Percentiles rank a stretch among this genome's conserved stretches.
Evolutionary conservation across 2,113 vertebrate genomes (phyloP).

Genomic region (Lepus americanus): DNA sequence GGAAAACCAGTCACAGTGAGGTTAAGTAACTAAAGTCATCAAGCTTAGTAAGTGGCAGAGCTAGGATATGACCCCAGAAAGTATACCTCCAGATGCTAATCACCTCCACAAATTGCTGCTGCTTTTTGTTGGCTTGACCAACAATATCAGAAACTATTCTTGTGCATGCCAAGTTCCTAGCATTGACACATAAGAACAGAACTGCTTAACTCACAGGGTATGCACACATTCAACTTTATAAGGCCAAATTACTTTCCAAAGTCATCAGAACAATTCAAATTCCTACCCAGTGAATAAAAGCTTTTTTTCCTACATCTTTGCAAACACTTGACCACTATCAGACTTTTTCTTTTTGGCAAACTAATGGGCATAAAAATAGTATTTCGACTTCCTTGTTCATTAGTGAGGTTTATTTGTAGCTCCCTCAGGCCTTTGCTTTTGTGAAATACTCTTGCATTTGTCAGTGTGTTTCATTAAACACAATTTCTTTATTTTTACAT

Average conservation of each 20-base stretch:
- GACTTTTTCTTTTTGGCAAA: no score
- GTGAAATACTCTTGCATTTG: slow-evolving; percentile 12
- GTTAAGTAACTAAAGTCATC: slow-evolving; percentile 24
- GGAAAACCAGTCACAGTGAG: slow-evolving; percentile 5
- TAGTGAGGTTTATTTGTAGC: background rate
- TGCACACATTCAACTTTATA: background rate
- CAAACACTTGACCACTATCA: background rate
- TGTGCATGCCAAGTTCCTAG: background rate
- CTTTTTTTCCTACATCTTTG: background rate
- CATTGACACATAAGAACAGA: background rate
- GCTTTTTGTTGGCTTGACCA: background rate
- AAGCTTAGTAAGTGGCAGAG: background rate
- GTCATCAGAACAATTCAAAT: background rate
- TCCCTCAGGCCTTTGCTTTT: background rate
- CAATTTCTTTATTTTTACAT: background rate
- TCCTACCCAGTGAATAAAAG: background rate
- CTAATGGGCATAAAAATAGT: background rate
- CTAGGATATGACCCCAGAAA: background rate
- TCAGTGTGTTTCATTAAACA: slow-evolving; percentile 1
- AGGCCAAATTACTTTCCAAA: slow-evolving; percentile 25
- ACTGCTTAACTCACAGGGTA: background rate
- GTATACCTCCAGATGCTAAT: background rate
- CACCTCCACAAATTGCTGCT: background rate
- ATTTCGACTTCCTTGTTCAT: slow-evolving; percentile 3
- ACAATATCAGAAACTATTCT: background rate